Percentiles rank a stretch among this genome's conserved stretches.
phyloP scores from a whole-genome alignment of 2,113 vertebrate species.

The Lophura nycthemera region DNA sequence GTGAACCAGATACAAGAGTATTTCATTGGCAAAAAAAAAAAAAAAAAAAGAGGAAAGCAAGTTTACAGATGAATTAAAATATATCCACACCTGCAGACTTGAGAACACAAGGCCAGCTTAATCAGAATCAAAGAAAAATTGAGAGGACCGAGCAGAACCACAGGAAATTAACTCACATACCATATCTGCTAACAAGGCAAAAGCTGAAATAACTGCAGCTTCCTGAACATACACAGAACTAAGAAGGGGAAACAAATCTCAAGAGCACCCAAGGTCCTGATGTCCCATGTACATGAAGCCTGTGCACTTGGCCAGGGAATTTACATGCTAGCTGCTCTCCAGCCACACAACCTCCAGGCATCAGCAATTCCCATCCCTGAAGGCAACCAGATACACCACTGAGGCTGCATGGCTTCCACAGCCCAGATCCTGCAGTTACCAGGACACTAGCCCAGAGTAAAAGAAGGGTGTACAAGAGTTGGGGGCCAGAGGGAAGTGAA shows the following conservation, averaged over 20 bases:
- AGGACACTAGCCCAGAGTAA: neutral
- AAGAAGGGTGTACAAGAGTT: neutral
- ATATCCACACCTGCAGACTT: neutral
- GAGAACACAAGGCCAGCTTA: neutral
- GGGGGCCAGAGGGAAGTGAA: neutral
- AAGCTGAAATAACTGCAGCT: neutral
- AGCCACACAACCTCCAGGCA: fast-evolving
- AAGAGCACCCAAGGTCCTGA: neutral
- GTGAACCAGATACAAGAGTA: neutral
- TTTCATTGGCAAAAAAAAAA: neutral
- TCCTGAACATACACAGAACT: neutral
- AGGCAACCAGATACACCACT: fast-evolving
- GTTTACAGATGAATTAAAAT: neutral
- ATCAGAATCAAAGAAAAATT: neutral
- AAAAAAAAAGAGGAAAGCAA: neutral
- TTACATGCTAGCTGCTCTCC: fast-evolving
- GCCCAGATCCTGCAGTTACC: neutral
- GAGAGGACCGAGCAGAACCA: neutral
- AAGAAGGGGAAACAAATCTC: neutral
- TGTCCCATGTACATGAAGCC: neutral
- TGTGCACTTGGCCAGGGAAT: fast-evolving
- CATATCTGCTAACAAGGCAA: neutral
- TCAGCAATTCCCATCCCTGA: neutral
- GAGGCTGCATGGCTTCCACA: neutral
- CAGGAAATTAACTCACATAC: neutral